A percentile compares a stretch with the other conserved stretches of the same genome.
These are phyloP conservation scores for Laticauda laticaudata DNA, from an alignment of 2,113 vertebrate species.

Conservation along the genomic window DNA sequence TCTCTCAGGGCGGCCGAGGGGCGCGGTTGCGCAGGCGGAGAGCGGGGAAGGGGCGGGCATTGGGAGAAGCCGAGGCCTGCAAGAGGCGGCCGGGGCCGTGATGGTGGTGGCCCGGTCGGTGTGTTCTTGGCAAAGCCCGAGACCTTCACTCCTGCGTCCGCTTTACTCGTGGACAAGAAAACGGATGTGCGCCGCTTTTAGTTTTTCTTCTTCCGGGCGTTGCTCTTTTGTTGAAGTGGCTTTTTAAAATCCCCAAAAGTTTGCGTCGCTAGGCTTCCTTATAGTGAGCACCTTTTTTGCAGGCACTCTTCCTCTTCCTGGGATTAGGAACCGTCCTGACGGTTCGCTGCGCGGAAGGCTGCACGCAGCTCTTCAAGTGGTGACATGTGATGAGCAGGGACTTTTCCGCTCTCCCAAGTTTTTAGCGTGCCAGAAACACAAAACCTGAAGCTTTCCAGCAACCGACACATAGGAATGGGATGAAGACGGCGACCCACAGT, in stretches of 20 bases:
- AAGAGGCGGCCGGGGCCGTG: neutral
- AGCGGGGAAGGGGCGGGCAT: slow-evolving; percentile 38
- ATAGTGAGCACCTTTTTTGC: neutral
- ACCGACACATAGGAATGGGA: neutral
- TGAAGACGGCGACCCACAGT: neutral
- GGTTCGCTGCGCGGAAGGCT: neutral
- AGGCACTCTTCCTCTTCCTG: neutral
- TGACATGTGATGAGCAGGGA: neutral
- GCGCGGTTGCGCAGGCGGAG: slow-evolving; percentile 52
- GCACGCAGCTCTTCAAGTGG: neutral
- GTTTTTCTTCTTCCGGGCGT: neutral
- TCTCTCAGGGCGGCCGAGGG: slow-evolving; percentile 14
- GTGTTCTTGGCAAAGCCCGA: neutral
- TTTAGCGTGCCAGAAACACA: neutral
- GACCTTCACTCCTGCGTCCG: neutral
- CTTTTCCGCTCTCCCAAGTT: neutral
- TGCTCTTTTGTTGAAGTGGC: neutral
- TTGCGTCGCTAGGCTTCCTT: neutral
- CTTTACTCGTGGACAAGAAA: neutral
- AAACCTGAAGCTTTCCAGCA: neutral
- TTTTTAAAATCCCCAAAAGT: neutral
- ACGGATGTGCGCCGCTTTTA: neutral
- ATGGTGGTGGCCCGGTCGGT: rapidly evolving
- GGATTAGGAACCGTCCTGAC: neutral
- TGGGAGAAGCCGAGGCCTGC: neutral